phyloP scores from a whole-genome alignment of 1,140 invertebrate species.

The Trichonephila clavata region DNA sequence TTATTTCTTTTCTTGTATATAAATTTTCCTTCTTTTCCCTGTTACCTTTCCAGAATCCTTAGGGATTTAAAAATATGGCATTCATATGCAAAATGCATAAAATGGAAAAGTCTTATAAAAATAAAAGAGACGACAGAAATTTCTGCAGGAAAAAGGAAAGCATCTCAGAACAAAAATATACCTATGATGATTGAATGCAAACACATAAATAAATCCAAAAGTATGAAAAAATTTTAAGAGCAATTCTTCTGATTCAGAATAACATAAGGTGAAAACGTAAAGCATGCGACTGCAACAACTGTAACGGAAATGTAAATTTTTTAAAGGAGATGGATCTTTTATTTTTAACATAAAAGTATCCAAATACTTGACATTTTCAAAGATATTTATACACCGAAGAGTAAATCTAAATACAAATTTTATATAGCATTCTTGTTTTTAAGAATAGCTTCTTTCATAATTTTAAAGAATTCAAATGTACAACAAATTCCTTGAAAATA shows the following conservation, averaged over 20 bases:
- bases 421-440: background rate
- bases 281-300: constrained; percentile 35
- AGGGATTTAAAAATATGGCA: constrained; percentile 43
- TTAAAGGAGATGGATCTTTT: background rate
- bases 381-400: background rate
- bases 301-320: constrained; percentile 58
- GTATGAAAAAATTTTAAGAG: background rate
- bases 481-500: background rate
- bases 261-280: background rate
- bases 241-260: constrained; percentile 11
- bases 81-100: constrained; percentile 14
- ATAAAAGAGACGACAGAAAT: background rate
- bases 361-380: background rate
- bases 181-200: background rate
- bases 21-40: background rate
- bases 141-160: background rate
- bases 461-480: background rate
- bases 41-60: background rate
- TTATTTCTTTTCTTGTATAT: constrained; percentile 1
- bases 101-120: background rate
- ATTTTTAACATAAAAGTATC: background rate
- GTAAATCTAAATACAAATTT: background rate
- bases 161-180: constrained; percentile 27
- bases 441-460: background rate
- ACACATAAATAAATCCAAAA: constrained; percentile 7